phyloP scores from a whole-genome alignment of 2,888 invertebrate species.

The Apantesis nais region DNA sequence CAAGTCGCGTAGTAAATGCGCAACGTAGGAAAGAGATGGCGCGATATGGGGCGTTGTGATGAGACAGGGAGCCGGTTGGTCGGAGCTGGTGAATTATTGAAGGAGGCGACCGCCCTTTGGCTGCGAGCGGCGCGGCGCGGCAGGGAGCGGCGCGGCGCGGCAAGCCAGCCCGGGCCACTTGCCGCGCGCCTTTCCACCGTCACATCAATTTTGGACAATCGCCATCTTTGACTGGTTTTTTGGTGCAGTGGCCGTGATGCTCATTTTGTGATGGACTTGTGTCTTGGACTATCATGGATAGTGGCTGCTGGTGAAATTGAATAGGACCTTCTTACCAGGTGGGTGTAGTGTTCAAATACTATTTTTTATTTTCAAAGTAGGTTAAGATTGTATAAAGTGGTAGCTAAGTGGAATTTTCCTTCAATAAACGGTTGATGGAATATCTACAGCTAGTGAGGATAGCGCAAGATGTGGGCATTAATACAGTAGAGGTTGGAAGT shows the following conservation, averaged over 20 bases:
- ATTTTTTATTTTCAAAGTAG: not conserved
- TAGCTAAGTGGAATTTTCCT: not conserved
- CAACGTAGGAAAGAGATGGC: constrained; percentile 59
- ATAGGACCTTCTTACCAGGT: constrained; percentile 22
- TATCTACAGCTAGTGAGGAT: not conserved
- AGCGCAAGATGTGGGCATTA: not conserved
- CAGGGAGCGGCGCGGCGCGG: constrained; percentile 34
- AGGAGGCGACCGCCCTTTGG: constrained; percentile 77
- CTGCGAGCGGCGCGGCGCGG: constrained; percentile 62
- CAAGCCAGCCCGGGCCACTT: constrained; percentile 52
- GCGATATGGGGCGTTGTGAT: constrained; percentile 46
- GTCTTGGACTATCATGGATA: constrained; percentile 29
- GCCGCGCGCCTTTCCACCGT: constrained; percentile 76
- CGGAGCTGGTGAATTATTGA: constrained; percentile 74
- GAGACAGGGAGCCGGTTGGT: constrained; percentile 72
- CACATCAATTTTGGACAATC: constrained; percentile 71
- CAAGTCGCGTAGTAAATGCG: constrained; percentile 64
- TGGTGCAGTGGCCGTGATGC: constrained; percentile 63
- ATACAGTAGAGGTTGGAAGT: not conserved
- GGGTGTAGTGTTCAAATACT: not conserved
- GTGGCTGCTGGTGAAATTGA: constrained; percentile 21
- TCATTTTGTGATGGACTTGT: constrained; percentile 58
- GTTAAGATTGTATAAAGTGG: not conserved
- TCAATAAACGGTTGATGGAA: not conserved
- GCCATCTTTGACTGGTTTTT: constrained; percentile 61